Conservation (phyloP, 2,113 vertebrate genomes). For the Oplegnathus fasciatus region DNA sequence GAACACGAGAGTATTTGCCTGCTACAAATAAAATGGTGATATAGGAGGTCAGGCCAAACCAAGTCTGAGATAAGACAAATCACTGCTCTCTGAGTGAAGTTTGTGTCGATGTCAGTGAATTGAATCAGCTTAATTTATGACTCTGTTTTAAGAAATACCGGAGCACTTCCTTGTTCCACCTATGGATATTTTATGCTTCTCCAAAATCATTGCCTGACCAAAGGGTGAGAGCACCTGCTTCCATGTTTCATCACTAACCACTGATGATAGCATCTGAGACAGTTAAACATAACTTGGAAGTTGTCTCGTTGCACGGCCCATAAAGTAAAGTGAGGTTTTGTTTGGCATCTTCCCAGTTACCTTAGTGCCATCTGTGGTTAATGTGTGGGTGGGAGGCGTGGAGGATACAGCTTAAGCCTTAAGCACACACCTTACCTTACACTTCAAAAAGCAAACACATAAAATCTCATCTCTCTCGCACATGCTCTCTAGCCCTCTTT, state of each 20-base stretch:
- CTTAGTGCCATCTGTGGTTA: slow-evolving; percentile 44
- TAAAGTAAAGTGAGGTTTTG: slow-evolving; percentile 41
- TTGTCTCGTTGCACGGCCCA: slow-evolving; percentile 2
- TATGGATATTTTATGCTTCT: neutral
- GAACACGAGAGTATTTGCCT: slow-evolving; percentile 12
- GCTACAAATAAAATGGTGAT: slow-evolving; percentile 16
- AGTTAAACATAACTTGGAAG: slow-evolving; percentile 66
- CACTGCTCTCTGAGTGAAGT: neutral
- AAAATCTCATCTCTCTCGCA: slow-evolving; percentile 9
- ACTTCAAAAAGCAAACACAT: slow-evolving; percentile 33
- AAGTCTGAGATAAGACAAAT: slow-evolving; percentile 27
- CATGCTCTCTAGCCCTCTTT: neutral
- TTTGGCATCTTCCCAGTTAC: slow-evolving; percentile 44
- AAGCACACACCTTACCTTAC: slow-evolving; percentile 54
- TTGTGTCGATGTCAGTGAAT: neutral
- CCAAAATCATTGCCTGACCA: slow-evolving; percentile 15
- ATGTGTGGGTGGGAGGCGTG: slow-evolving; percentile 57
- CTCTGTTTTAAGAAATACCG: neutral
- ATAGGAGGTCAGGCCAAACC: neutral
- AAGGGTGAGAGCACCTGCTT: slow-evolving; percentile 32
- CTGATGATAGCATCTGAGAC: slow-evolving; percentile 29
- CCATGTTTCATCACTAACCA: slow-evolving; percentile 27
- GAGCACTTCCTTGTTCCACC: slow-evolving; percentile 19
- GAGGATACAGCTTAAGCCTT: slow-evolving; percentile 30
- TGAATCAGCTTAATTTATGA: neutral